Conservation (phyloP, 1,140 invertebrate species). For the Tyrophagus putrescentiae region DNA sequence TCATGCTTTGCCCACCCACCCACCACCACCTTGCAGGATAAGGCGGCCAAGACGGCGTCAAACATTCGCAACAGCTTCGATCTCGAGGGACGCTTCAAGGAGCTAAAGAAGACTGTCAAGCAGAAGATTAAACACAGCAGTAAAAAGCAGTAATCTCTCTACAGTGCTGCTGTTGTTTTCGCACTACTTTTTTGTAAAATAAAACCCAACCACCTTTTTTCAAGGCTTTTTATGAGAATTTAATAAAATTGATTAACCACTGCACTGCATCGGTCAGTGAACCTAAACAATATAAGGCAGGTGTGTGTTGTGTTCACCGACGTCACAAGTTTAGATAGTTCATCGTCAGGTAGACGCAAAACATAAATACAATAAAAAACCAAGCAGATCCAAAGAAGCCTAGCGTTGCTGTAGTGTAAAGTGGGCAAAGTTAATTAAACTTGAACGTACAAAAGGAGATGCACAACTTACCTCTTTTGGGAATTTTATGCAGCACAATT, state of each 20-base stretch:
- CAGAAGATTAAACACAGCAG: not conserved
- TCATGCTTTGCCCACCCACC: too few relatives aligned
- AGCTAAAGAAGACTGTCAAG: constrained; percentile 2
- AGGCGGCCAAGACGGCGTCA: not conserved
- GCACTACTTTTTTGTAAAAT: too few relatives aligned
- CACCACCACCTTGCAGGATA: not conserved
- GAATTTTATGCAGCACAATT: constrained; percentile 73
- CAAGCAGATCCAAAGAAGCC: constrained; percentile 25
- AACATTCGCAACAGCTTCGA: not conserved
- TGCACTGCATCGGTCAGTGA: not conserved
- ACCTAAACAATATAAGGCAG: not conserved
- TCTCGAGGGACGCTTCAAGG: constrained; percentile 3
- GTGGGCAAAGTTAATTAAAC: constrained; percentile 11
- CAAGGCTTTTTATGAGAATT: not conserved
- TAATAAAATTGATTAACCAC: constrained; percentile 2
- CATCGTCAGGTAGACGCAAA: constrained; percentile 27
- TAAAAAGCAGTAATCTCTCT: not conserved
- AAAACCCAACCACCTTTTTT: too few relatives aligned
- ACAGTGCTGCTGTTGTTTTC: too few relatives aligned
- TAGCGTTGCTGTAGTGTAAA: constrained; percentile 25
- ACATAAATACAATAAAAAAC: constrained; percentile 25
- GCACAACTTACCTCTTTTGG: constrained; percentile 53
- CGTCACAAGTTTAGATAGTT: constrained; percentile 26
- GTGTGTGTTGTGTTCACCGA: not conserved
- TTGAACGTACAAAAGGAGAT: constrained; percentile 3